Percentiles rank a stretch among this genome's conserved stretches.
Evolutionary conservation across 2,888 invertebrate species (phyloP).

Genomic region (Melanchra persicariae): DNA sequence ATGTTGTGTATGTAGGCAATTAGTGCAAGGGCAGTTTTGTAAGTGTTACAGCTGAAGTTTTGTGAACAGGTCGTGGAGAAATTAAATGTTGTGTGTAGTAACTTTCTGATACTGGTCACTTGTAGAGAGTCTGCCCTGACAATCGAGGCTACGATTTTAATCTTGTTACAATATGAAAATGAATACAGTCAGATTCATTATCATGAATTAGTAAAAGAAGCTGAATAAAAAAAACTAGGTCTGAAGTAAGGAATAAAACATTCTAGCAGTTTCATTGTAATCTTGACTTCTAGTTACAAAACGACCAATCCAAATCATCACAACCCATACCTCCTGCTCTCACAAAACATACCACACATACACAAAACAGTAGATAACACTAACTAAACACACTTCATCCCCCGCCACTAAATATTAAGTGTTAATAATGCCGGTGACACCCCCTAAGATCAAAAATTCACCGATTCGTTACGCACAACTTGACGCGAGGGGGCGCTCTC

Average conservation of each 20-base stretch:
- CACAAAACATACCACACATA: slow-evolving; percentile 41
- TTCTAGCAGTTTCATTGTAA: background rate
- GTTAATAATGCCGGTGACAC: slow-evolving; percentile 85
- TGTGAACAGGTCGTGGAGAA: slow-evolving; percentile 12
- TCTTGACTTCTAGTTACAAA: background rate
- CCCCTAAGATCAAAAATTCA: slow-evolving; percentile 85
- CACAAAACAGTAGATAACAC: slow-evolving; percentile 53
- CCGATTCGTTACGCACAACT: slow-evolving; percentile 81
- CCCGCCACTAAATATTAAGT: slow-evolving; percentile 85
- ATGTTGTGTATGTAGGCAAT: slow-evolving; percentile 23
- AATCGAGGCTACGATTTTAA: background rate
- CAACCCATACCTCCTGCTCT: background rate
- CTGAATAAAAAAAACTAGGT: background rate
- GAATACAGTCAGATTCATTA: background rate
- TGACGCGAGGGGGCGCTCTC: slow-evolving; percentile 79
- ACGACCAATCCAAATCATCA: background rate
- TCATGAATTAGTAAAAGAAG: background rate
- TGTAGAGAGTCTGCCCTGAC: background rate
- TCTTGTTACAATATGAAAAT: background rate
- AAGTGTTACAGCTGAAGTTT: slow-evolving; percentile 31
- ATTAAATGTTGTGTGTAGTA: background rate
- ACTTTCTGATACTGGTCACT: background rate
- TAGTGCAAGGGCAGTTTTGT: slow-evolving; percentile 29
- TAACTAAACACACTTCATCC: slow-evolving; percentile 71
- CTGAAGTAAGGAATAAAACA: background rate